A percentile compares a stretch with the other conserved stretches of the same genome.
phyloP scores from a whole-genome alignment of 2,113 vertebrate species.

The Oceanodroma tethys region DNA sequence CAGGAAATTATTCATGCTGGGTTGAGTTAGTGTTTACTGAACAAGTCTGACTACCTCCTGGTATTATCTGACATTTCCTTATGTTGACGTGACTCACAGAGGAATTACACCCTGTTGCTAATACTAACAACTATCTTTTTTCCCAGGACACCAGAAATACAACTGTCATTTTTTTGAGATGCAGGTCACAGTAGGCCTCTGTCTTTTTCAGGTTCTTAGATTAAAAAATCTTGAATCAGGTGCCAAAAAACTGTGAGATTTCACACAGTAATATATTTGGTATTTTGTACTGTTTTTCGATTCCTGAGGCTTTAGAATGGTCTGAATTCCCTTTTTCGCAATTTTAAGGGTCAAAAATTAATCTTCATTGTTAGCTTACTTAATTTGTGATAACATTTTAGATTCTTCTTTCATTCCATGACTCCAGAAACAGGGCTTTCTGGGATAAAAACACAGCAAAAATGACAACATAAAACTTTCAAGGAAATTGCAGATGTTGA shows the following conservation, averaged over 20 bases:
- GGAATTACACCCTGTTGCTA: background rate
- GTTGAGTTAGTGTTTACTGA: conserved; percentile 1
- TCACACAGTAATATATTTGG: background rate
- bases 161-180: background rate
- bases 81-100: background rate
- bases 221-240: background rate
- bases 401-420: background rate
- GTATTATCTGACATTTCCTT: conserved; percentile 19
- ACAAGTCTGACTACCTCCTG: background rate
- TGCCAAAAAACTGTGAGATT: background rate
- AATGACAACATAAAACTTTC: background rate
- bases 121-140: background rate
- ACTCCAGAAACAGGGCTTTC: background rate
- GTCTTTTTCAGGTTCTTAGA: background rate
- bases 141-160: background rate
- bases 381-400: background rate
- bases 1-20: background rate
- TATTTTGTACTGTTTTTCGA: background rate
- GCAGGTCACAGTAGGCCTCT: background rate
- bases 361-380: background rate
- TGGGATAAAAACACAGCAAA: background rate
- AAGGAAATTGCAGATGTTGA: background rate
- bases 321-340: background rate
- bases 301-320: background rate
- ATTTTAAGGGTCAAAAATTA: background rate